These are phyloP conservation scores for Crematogaster levior DNA, from an alignment of 2,888 invertebrate genomes.

Conservation along the genomic window DNA sequence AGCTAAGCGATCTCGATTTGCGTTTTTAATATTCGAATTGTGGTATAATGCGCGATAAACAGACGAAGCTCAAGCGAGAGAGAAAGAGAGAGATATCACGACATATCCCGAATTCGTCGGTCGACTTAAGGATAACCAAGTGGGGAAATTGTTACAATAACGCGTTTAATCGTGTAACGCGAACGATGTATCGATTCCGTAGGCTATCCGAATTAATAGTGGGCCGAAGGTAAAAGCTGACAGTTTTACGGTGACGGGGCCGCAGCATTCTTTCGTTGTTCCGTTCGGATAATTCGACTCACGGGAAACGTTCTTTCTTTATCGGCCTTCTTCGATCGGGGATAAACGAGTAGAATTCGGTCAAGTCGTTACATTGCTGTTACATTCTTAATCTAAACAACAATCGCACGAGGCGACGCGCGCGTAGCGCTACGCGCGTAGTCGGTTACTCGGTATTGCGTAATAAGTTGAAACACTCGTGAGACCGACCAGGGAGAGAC, in stretches of 20 bases:
- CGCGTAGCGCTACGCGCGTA: background rate
- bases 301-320: constrained; percentile 19
- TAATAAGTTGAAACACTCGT: constrained; percentile 31
- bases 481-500: constrained; percentile 42
- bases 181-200: constrained; percentile 12
- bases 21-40: constrained; percentile 49
- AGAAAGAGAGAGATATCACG: too few species aligned
- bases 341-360: constrained; percentile 16
- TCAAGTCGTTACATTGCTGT: constrained; percentile 6
- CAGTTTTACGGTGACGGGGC: background rate
- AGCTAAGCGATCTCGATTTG: constrained; percentile 50
- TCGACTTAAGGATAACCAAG: constrained; percentile 2
- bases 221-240: background rate
- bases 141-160: constrained; percentile 8
- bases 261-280: background rate
- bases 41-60: constrained; percentile 29
- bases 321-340: constrained; percentile 39
- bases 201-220: constrained; percentile 16
- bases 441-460: constrained; percentile 36
- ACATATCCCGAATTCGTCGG: constrained; percentile 52
- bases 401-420: constrained; percentile 14
- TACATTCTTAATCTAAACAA: constrained; percentile 9
- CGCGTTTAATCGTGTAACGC: constrained; percentile 1
- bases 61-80: constrained; percentile 32
- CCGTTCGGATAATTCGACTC: constrained; percentile 13